A percentile compares a stretch with the other conserved stretches of the same genome.
These are phyloP conservation scores for Pinna nobilis DNA, from an alignment of 1,140 invertebrate species.

Conservation along the genomic window DNA sequence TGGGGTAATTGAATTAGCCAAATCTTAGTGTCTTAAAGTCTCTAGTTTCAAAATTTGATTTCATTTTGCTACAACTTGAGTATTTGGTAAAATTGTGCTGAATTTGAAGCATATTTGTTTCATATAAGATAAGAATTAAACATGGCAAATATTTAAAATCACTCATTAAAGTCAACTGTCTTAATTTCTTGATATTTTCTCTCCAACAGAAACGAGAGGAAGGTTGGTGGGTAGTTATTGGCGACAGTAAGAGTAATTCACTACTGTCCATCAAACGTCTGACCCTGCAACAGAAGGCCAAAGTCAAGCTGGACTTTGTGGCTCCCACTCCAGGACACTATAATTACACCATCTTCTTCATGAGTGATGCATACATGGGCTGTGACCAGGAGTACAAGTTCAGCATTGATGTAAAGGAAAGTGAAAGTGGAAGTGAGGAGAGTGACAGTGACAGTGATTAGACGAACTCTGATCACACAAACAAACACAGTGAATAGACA, in stretches of 20 bases:
- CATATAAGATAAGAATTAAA: background rate
- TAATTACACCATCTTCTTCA: slow-evolving; percentile 97
- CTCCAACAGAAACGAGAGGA: slow-evolving; percentile 91
- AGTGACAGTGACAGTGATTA: slow-evolving; percentile 71
- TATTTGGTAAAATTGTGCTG: background rate
- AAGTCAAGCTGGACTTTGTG: slow-evolving; percentile 96
- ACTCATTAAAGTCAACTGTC: background rate
- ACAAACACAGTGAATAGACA: too few species aligned
- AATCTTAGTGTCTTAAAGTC: too few species aligned
- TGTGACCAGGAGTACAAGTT: slow-evolving; percentile 84
- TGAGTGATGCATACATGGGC: slow-evolving; percentile 99
- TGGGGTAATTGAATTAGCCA: too few species aligned
- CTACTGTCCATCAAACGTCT: slow-evolving; percentile 97
- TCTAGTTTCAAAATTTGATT: too few species aligned
- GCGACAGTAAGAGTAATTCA: slow-evolving; percentile 95
- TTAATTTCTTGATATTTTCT: slow-evolving; percentile 18
- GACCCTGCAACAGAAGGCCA: slow-evolving; percentile 94
- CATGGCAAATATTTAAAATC: too few species aligned
- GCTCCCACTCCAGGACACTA: slow-evolving; percentile 86
- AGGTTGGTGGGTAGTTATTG: slow-evolving; percentile 99
- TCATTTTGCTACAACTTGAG: too few species aligned
- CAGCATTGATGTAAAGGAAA: slow-evolving; percentile 84
- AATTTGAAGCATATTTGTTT: background rate
- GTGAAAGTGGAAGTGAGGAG: slow-evolving; percentile 70
- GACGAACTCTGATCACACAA: too few species aligned